Conservation (phyloP, 2,113 vertebrate species). For the Tragelaphus strepsiceros region DNA sequence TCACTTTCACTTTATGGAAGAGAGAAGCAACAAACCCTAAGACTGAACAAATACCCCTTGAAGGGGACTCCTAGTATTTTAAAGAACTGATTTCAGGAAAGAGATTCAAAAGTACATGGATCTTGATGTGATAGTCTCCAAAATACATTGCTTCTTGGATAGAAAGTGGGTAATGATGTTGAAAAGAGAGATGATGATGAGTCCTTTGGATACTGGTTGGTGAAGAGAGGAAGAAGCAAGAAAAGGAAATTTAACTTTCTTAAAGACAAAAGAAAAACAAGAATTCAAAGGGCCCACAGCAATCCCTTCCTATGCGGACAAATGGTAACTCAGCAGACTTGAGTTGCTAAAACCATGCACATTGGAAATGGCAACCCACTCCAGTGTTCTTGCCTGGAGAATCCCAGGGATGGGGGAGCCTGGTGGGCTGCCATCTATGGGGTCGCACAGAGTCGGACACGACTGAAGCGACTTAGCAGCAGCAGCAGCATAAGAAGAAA, state of each 20-base stretch:
- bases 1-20: not conserved
- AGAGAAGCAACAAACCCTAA: not conserved
- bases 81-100: not conserved
- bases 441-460: no score
- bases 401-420: no score
- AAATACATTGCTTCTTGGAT: not conserved
- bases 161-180: not conserved
- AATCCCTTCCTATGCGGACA: not conserved
- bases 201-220: not conserved
- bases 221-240: not conserved
- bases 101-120: not conserved
- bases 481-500: not conserved
- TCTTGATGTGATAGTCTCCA: not conserved
- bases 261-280: not conserved
- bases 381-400: no score
- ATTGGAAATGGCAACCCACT: no score
- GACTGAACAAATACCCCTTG: not conserved
- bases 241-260: not conserved
- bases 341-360: not conserved
- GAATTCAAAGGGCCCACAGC: not conserved
- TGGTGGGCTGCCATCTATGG: no score
- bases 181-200: not conserved
- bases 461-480: no score
- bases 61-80: not conserved
- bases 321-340: not conserved